phyloP scores from a whole-genome alignment of 1,140 invertebrate genomes.

The Aphis craccivora region DNA sequence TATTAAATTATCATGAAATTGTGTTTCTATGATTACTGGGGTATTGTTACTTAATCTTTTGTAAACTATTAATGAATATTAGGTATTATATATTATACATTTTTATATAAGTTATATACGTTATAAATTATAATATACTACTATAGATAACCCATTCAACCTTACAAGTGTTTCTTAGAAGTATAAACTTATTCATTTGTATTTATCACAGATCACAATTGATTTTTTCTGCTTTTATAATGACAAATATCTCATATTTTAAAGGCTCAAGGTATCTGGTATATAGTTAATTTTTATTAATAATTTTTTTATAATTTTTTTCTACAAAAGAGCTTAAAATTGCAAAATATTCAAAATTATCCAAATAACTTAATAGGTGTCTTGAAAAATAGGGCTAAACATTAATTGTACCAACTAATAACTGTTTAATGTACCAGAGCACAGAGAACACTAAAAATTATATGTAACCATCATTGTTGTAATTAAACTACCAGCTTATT shows the following conservation, averaged over 20 bases:
- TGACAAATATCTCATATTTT: not conserved
- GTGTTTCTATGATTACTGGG: not conserved
- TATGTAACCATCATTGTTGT: not conserved
- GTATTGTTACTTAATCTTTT: conserved; percentile 1
- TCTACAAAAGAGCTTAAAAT: not conserved
- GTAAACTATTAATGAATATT: not conserved
- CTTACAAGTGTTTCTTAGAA: conserved; percentile 15
- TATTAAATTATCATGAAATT: not conserved
- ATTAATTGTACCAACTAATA: not conserved
- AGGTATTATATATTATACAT: not conserved
- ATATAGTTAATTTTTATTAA: not conserved
- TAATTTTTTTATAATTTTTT: not conserved
- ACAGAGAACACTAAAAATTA: not conserved
- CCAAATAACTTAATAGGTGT: not conserved
- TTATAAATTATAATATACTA: not conserved
- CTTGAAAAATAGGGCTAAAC: not conserved
- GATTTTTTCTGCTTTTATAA: not conserved
- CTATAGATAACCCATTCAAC: conserved; percentile 25
- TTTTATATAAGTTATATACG: not conserved
- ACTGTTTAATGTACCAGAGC: not conserved
- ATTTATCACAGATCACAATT: not conserved
- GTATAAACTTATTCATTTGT: not conserved
- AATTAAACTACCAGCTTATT: not conserved
- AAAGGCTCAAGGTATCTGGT: not conserved
- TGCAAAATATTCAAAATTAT: not conserved